Conservation (phyloP, 2,113 vertebrate species). For the Dermatemys mawii region DNA sequence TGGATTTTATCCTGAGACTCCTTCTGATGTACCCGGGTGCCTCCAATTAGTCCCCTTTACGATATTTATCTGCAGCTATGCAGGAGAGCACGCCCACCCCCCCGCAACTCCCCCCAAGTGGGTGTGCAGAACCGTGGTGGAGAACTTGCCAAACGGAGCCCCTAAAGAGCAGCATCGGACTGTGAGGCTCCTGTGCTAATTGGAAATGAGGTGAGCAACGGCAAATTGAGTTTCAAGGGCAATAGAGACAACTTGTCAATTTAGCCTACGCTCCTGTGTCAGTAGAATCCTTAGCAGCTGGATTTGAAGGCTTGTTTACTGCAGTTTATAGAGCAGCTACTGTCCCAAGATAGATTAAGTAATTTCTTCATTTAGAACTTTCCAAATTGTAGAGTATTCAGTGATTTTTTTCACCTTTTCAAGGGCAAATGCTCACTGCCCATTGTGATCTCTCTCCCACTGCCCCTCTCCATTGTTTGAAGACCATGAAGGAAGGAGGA, state of each 20-base stretch:
- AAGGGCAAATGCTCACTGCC: constrained; percentile 1
- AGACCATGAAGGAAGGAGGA: constrained; percentile 1
- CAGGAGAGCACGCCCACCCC: neutral
- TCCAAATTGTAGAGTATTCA: constrained; percentile 58
- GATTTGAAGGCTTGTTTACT: constrained; percentile 66
- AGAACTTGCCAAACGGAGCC: neutral
- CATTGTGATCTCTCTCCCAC: neutral
- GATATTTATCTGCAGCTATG: neutral
- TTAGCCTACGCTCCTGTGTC: constrained; percentile 37
- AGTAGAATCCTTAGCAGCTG: constrained; percentile 28
- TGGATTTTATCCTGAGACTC: neutral
- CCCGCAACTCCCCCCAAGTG: accelerated
- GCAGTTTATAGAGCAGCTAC: constrained; percentile 64
- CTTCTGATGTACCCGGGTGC: accelerated
- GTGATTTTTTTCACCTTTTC: constrained; percentile 64
- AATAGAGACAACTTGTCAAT: constrained; percentile 66
- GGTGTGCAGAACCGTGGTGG: neutral
- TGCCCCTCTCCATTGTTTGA: neutral
- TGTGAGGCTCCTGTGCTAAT: constrained; percentile 55
- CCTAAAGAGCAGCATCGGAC: constrained; percentile 32
- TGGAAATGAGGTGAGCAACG: constrained; percentile 63
- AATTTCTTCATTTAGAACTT: constrained; percentile 77
- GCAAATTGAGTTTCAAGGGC: constrained; percentile 80
- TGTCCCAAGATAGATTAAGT: constrained; percentile 72
- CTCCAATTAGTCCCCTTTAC: neutral